phyloP scores from a whole-genome alignment of 1,140 invertebrate genomes.

The honey bee (Apis mellifera) region Amel_HAv3.1 CM009946.2:3815001-3815500 shows the following conservation, averaged over 20 bases:
- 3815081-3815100: conserved; percentile 26
- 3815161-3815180: conserved; percentile 63
- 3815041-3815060: conserved; percentile 72
- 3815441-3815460: not conserved
- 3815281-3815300: not conserved
- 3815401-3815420: conserved; percentile 10
- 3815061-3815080: conserved; percentile 50
- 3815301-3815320: conserved; percentile 23
- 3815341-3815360: not conserved
- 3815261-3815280: conserved; percentile 59
- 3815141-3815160: conserved; percentile 75
- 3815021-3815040: conserved; percentile 73
- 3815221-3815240: conserved; percentile 83
- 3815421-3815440: not conserved
- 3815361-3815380: conserved; percentile 14
- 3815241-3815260: conserved; percentile 79
- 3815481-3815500: too few relatives aligned
- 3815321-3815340: conserved; percentile 37
- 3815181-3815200: conserved; percentile 74
- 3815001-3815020: conserved; percentile 75
- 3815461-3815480: too few relatives aligned
- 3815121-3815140: conserved; percentile 69
- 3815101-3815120: conserved; percentile 68
- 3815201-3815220: conserved; percentile 82
- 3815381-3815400: conserved; percentile 32